Base-by-base conservation (phyloP, 2,888 invertebrate species). In the Mamestra brassicae region DNA sequence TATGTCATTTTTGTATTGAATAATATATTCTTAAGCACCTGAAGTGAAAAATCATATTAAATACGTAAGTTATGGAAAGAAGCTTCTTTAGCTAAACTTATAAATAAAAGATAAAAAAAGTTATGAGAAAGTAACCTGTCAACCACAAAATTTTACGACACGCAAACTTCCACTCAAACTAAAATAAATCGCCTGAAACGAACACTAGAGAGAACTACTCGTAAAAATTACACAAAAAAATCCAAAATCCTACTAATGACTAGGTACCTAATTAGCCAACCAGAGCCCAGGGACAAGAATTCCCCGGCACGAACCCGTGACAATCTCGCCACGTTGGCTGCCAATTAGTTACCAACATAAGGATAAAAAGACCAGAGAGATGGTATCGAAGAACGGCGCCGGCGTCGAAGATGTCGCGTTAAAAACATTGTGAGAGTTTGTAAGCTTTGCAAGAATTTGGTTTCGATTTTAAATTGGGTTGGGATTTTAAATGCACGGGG, bases 231-330 rank as follows among this genome's bases (percentile, higher is more conserved):
- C 70, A 72, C 64, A 4, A 47, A 42, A 26, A 75, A 80, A 58
- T 57, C 36, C 54, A 60, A 70, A 71, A 68, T 55, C n/a, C 42
- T 17, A 71, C 84, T 85, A 88, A 89, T 89, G 86, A 84, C 72
- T 70, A 76, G 72, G 65, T 80, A 76, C 76, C 85, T 88, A 87
- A 89, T 88, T 88, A 89, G 76, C 71, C 62, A 38, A 71, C 67
- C 73, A 78, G 78, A 62, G 57, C 64, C 65, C 71, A 78, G 76
- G 62, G 61, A 66, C 78, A 71, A 70, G 71, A 69, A 84, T 76
- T 76, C 80, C 13, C 71, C 15, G 81, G 85, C 89, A 85, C 83
- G 88, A 89, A 76, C 34, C 79, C 85, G 89, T 87, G 85, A 88
- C 88, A 85, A 86, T 87, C 85, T 81, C 55, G 66, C 71, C 83